These are phyloP conservation scores for Pantherophis alleghaniensis DNA, from an alignment of 2,797 vertebrate genomes.

Conservation along the genomic window DNA sequence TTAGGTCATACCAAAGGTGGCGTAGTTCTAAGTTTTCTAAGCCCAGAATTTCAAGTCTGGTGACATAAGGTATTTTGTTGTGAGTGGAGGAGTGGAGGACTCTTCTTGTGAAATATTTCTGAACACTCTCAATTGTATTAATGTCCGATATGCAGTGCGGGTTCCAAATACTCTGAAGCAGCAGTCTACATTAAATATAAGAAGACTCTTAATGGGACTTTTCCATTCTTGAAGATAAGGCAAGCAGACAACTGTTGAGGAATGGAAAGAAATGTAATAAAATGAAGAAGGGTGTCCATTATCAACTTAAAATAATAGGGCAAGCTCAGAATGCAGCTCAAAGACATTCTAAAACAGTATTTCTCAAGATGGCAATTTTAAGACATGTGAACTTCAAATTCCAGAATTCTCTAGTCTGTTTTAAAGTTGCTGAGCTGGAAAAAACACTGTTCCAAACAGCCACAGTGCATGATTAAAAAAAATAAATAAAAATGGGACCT, in stretches of 20 bases:
- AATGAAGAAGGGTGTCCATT: background rate
- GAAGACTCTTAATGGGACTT: background rate
- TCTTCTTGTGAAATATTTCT: too few relatives aligned
- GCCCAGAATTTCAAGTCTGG: too few relatives aligned
- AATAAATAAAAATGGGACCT: too few relatives aligned
- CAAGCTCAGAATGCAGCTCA: background rate
- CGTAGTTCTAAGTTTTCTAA: too few relatives aligned
- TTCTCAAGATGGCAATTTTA: background rate
- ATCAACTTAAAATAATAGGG: background rate
- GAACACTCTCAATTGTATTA: too few relatives aligned
- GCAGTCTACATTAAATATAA: background rate
- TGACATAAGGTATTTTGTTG: too few relatives aligned
- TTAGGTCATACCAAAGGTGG: too few relatives aligned
- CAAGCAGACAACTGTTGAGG: background rate
- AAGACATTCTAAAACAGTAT: background rate
- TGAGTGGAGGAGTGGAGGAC: too few relatives aligned
- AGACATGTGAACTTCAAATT: background rate
- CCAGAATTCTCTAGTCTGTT: background rate
- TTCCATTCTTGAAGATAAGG: background rate
- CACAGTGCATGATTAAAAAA: background rate
- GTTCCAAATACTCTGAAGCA: too few relatives aligned
- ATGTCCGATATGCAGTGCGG: too few relatives aligned
- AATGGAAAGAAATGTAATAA: background rate
- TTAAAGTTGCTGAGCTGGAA: background rate
- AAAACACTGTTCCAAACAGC: background rate